These are phyloP conservation scores for Gortyna flavago DNA, from an alignment of 2,888 invertebrate species.

Conservation along the genomic window DNA sequence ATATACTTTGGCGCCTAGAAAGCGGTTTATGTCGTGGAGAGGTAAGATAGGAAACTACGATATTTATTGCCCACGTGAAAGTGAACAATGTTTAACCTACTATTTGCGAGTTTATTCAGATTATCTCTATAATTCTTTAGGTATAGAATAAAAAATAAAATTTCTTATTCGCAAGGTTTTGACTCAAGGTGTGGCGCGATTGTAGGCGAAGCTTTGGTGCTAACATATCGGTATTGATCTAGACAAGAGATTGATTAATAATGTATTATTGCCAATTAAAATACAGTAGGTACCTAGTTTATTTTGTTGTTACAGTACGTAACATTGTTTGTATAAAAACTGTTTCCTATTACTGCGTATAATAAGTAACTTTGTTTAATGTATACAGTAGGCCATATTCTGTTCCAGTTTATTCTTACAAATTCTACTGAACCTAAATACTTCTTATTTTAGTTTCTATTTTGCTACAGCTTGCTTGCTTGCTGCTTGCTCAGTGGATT, in stretches of 20 bases:
- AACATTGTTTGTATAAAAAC: slow-evolving; percentile 20
- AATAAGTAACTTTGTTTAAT: slow-evolving; percentile 20
- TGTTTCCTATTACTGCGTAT: slow-evolving; percentile 23
- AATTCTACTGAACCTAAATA: slow-evolving; percentile 2
- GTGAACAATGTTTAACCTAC: slow-evolving; percentile 25
- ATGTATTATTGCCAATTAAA: background rate
- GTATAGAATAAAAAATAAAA: background rate
- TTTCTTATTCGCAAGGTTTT: slow-evolving; percentile 1
- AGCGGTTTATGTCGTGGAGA: slow-evolving; percentile 45
- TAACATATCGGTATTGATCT: background rate
- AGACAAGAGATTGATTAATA: slow-evolving; percentile 10
- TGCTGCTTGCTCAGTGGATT: too few species aligned
- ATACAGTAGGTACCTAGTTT: background rate
- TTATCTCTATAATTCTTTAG: slow-evolving; percentile 9
- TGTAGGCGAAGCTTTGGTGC: background rate
- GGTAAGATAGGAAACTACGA: slow-evolving; percentile 20
- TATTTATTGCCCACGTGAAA: slow-evolving; percentile 51
- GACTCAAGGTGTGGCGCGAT: background rate
- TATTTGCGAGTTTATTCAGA: slow-evolving; percentile 33
- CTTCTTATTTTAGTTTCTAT: background rate
- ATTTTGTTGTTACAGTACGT: slow-evolving; percentile 25
- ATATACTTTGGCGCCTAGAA: slow-evolving; percentile 48
- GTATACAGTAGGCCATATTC: slow-evolving; percentile 12
- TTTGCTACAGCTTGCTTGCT: background rate
- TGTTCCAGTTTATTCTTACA: slow-evolving; percentile 18